These are phyloP conservation scores for Cremastinae sp. DNA, from an alignment of 2,888 invertebrate species.

Conservation along the genomic window DNA sequence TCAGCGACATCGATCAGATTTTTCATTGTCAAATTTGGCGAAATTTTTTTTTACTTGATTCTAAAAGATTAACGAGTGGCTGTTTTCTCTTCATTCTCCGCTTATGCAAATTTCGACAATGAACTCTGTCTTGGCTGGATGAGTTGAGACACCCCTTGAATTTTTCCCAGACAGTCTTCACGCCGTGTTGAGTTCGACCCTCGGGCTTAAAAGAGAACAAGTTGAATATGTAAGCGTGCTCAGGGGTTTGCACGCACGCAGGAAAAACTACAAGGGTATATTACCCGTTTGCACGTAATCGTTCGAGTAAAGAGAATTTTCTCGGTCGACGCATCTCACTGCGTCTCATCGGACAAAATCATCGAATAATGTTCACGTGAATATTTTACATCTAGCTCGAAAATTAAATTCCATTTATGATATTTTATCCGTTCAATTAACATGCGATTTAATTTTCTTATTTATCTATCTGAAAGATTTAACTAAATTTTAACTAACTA, in stretches of 20 bases:
- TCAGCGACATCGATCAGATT: too few species aligned
- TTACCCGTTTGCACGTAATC: slow-evolving; percentile 39
- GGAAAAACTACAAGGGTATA: slow-evolving; percentile 15
- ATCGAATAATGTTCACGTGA: slow-evolving; percentile 7
- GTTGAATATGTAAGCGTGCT: slow-evolving; percentile 13
- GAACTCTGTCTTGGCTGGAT: slow-evolving; percentile 18
- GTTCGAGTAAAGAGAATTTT: slow-evolving; percentile 38
- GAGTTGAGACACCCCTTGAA: slow-evolving; percentile 22
- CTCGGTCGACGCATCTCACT: slow-evolving; percentile 21
- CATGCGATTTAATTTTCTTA: too few species aligned
- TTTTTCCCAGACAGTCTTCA: slow-evolving; percentile 44
- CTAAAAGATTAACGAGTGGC: background rate
- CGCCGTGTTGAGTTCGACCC: slow-evolving; percentile 49
- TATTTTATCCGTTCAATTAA: too few species aligned
- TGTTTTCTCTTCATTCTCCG: background rate
- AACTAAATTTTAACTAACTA: too few species aligned
- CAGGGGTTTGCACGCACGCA: background rate
- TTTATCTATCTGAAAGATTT: too few species aligned
- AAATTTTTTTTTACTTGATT: background rate
- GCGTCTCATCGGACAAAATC: slow-evolving; percentile 25
- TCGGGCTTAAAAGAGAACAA: slow-evolving; percentile 6
- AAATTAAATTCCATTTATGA: too few species aligned
- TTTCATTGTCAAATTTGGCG: too few species aligned
- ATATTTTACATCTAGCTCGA: too few species aligned
- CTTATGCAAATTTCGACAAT: slow-evolving; percentile 34